Percentiles rank a stretch among this genome's conserved stretches.
Conservation (phyloP, 2,888 invertebrate genomes). For the Mimumesa dahlbomi region DNA sequence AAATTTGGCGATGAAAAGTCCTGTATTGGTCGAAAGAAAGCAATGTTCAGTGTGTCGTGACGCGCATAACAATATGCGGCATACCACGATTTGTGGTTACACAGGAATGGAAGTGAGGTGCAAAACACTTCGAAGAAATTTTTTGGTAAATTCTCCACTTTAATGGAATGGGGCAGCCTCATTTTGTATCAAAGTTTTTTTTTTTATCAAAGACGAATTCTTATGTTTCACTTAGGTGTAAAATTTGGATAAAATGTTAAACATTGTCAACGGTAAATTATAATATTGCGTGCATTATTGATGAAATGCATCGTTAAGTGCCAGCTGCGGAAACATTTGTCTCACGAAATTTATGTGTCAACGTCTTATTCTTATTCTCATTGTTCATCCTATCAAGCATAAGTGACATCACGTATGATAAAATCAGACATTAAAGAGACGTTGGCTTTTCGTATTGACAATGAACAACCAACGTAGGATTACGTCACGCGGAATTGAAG, state of each 20-base stretch:
- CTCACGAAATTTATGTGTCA: not conserved
- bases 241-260: too few relatives aligned
- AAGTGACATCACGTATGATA: slow-evolving; percentile 40
- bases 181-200: too few relatives aligned
- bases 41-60: slow-evolving; percentile 28
- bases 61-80: slow-evolving; percentile 51
- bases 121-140: slow-evolving; percentile 49
- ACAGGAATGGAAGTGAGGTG: slow-evolving; percentile 36
- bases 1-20: slow-evolving; percentile 49
- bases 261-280: too few relatives aligned
- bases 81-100: slow-evolving; percentile 41
- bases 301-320: not conserved
- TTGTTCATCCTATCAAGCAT: slow-evolving; percentile 8
- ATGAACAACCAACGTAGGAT: slow-evolving; percentile 39
- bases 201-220: too few relatives aligned
- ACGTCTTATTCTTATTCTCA: slow-evolving; percentile 10
- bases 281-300: not conserved
- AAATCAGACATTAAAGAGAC: slow-evolving; percentile 58
- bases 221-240: too few relatives aligned
- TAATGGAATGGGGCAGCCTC: too few relatives aligned
- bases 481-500: slow-evolving; percentile 54
- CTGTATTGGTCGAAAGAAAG: slow-evolving; percentile 35
- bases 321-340: not conserved
- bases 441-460: slow-evolving; percentile 48
- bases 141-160: slow-evolving; percentile 24